Evolutionary conservation across 2,113 vertebrate genomes (phyloP).

Genomic region (Etheostoma cragini): DNA sequence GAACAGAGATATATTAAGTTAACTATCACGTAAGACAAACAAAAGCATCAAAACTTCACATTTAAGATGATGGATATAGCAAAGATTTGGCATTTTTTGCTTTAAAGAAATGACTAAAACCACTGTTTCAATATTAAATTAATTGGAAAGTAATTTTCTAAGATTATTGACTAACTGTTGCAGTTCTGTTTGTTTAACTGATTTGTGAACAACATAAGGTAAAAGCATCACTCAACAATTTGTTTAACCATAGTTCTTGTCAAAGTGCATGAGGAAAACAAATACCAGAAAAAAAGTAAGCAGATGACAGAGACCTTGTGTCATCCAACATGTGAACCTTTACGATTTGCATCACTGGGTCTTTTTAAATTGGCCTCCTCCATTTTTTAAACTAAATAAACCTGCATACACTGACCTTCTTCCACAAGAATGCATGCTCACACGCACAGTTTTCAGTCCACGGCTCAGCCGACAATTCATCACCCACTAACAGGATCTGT

Average conservation of each 20-base stretch:
- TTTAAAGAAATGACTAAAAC: background rate
- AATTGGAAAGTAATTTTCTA: background rate
- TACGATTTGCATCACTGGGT: conserved; percentile 35
- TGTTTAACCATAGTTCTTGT: background rate
- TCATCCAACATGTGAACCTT: conserved; percentile 41
- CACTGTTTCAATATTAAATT: background rate
- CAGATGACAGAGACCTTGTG: background rate
- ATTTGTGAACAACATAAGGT: background rate
- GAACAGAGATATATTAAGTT: background rate
- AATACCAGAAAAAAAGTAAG: background rate
- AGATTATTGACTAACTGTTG: background rate
- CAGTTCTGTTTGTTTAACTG: background rate
- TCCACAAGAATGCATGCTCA: background rate
- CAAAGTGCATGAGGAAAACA: background rate
- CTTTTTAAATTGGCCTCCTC: conserved; percentile 54
- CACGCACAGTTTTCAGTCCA: background rate
- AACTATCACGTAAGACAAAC: background rate
- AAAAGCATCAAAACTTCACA: background rate
- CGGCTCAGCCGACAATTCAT: conserved; percentile 53
- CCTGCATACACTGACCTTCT: conserved; percentile 16
- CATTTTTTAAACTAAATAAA: conserved; percentile 59
- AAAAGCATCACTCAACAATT: background rate
- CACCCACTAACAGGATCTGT: conserved; percentile 70
- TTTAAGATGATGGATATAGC: background rate
- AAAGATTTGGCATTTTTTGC: background rate